These are phyloP conservation scores for Papilio elwesi DNA, from an alignment of 2,888 invertebrate species.

Conservation along the genomic window DNA sequence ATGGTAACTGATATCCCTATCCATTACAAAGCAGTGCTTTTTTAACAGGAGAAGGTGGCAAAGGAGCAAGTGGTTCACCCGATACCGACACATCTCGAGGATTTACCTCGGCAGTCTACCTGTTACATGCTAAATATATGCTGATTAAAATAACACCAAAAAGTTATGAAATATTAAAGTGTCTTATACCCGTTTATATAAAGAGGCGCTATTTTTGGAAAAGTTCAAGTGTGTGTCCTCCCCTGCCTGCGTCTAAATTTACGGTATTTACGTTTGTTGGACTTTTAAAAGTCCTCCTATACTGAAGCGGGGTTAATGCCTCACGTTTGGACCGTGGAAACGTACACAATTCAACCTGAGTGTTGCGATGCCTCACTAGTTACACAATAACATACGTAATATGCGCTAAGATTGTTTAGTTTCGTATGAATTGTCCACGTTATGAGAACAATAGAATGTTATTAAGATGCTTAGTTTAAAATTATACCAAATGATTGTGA, in stretches of 20 bases:
- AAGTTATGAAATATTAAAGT: neutral
- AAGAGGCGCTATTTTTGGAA: conserved; percentile 20
- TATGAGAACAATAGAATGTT: conserved; percentile 1
- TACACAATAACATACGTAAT: conserved; percentile 21
- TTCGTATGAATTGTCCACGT: conserved; percentile 6
- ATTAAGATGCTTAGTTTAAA: neutral
- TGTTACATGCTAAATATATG: neutral
- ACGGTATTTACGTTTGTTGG: conserved; percentile 23
- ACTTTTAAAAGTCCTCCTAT: conserved; percentile 19
- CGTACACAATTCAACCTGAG: conserved; percentile 4
- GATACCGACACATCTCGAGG: too few species aligned
- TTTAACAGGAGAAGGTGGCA: too few species aligned
- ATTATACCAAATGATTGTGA: neutral
- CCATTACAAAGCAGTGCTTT: too few species aligned
- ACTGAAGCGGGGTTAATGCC: conserved; percentile 24
- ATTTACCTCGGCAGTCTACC: neutral
- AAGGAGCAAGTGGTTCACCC: too few species aligned
- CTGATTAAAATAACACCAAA: neutral
- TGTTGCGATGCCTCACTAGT: neutral
- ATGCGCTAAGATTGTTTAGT: conserved; percentile 10
- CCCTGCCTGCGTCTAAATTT: conserved; percentile 28
- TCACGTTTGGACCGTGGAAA: conserved; percentile 9
- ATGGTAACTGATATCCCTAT: too few species aligned
- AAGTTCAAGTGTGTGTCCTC: conserved; percentile 14
- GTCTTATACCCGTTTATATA: conserved; percentile 1